These are phyloP conservation scores for Cheilosia urbana DNA, from an alignment of 2,888 invertebrate genomes.

Conservation along the genomic window DNA sequence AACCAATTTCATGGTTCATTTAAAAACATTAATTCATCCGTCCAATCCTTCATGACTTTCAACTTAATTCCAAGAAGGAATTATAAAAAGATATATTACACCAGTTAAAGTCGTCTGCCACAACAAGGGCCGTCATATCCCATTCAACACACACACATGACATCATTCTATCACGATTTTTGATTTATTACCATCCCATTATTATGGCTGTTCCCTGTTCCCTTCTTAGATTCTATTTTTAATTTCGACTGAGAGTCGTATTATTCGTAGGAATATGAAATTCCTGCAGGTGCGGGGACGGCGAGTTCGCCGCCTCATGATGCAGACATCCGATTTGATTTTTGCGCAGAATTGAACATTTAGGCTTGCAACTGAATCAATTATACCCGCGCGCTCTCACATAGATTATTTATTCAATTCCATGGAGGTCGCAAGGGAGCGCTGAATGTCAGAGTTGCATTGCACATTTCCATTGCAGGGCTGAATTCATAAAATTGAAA, in stretches of 20 bases:
- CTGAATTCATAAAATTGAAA: constrained; percentile 62
- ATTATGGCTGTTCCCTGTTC: not conserved
- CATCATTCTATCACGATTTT: constrained; percentile 73
- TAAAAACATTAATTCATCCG: constrained; percentile 20
- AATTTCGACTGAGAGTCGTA: constrained; percentile 37
- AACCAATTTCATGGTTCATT: constrained; percentile 46
- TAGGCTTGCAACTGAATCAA: constrained; percentile 23
- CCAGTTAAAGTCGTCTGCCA: constrained; percentile 37
- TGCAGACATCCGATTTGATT: not conserved
- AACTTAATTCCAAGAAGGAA: constrained; percentile 49
- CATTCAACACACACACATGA: constrained; percentile 62
- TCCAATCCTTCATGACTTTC: constrained; percentile 2
- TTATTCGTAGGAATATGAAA: no score
- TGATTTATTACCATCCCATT: constrained; percentile 68
- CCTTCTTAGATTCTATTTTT: constrained; percentile 57
- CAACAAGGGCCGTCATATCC: constrained; percentile 43
- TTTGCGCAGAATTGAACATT: no score
- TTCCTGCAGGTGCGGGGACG: no score
- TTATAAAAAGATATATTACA: constrained; percentile 56
- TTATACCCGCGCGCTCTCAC: constrained; percentile 5
- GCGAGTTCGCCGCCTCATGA: no score
- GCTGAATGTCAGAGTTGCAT: constrained; percentile 60
- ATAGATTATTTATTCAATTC: constrained; percentile 43
- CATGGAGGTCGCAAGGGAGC: constrained; percentile 56
- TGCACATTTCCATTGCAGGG: constrained; percentile 40